Base-by-base conservation (phyloP, 2,888 invertebrate species). In the Volucella zonaria region DNA sequence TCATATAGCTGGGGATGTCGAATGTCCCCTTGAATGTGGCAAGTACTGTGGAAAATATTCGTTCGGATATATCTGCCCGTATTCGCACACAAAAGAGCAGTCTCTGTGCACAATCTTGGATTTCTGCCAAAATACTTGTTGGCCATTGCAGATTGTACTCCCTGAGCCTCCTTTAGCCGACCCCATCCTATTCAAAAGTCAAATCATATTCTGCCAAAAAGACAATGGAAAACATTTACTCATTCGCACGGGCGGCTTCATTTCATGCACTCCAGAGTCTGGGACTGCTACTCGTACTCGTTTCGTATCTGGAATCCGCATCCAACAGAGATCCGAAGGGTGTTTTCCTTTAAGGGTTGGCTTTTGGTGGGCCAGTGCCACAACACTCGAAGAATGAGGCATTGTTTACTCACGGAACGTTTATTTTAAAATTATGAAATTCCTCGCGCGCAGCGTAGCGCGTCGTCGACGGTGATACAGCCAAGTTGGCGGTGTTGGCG, bases 41-140 rank as follows among this genome's bases (percentile, higher is more conserved):
- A 76, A 68, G 45, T 67, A 12, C 62, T 61, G 76, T 52, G 23
- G 67, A 68, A 68, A 47, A 52, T 52, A 61, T 59, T 68, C 68
- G 23, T 31, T 31, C 31, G 6, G 4, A 31, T 47, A 56, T 47
- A 56, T 64, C 18, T 31, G 8, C 18, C 62, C 15, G 47, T 9
- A 59, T 6, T 23, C 23, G 11, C 12, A 15, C 18, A 45, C 14
- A 54, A 45, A 45, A 62, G 62, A 12, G 64, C 18, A 54, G 66
- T 45, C 40, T 9, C 42, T 62, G 52, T 71, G 64, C 49, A 59
- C 42, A 31, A 31, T 59, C 64, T 78, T 83, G 83, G 79, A 76
- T 14, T 43, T 23, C 10, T 61, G 83, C 83, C 83, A 83, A 79
- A 76, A 74, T 79, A 83, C 83, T 83, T 83, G 83, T 83, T 83